Evolutionary conservation across 2,888 invertebrate species (phyloP).

Genomic region (Peribatodes rhomboidaria): DNA sequence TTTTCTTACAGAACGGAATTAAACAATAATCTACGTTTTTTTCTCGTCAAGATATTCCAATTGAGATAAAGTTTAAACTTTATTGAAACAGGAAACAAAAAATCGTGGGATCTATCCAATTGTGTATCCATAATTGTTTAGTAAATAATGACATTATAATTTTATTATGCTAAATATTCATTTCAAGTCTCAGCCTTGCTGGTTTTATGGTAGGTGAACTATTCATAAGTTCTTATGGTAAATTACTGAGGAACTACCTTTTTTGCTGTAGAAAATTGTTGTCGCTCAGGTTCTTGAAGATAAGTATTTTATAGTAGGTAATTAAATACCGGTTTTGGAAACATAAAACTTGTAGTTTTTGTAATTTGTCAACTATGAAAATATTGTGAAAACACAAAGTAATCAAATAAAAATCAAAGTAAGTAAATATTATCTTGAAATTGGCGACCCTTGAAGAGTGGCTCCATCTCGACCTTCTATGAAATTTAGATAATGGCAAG

Average conservation of each 20-base stretch:
- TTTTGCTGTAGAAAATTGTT: no score
- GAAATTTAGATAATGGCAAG: no score
- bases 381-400: no score
- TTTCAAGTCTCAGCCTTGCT: constrained; percentile 35
- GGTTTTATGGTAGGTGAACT: constrained; percentile 26
- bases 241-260: neutral
- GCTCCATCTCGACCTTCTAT: no score
- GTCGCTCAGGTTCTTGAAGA: no score
- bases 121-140: constrained; percentile 55
- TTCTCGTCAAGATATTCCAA: constrained; percentile 53
- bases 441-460: no score
- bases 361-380: no score
- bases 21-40: constrained; percentile 35
- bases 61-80: constrained; percentile 56
- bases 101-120: constrained; percentile 62
- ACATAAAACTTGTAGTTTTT: no score
- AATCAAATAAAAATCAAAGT: no score
- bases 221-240: constrained; percentile 20
- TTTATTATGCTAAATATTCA: constrained; percentile 30
- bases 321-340: no score
- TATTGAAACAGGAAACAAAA: constrained; percentile 70
- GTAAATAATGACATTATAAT: constrained; percentile 33
- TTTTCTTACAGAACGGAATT: constrained; percentile 27
- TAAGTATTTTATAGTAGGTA: no score
- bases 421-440: no score